A percentile compares a stretch with the other conserved stretches of the same genome.
phyloP scores from a whole-genome alignment of 2,888 invertebrate genomes.

The Pheosia tremula region DNA sequence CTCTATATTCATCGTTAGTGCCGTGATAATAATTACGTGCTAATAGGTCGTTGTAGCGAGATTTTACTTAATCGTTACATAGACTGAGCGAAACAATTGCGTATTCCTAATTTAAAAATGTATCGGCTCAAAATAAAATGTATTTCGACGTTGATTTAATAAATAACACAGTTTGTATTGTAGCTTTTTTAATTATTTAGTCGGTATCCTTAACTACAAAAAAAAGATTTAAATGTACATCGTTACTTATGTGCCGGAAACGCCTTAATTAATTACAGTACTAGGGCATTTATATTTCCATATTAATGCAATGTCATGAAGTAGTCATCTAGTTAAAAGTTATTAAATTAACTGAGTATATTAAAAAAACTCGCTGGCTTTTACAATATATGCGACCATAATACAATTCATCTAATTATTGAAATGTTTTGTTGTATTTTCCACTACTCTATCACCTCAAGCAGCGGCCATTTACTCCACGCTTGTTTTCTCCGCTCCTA shows the following conservation, averaged over 20 bases:
- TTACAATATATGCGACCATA: background rate
- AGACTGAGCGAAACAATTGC: too few relatives aligned
- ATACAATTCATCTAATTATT: slow-evolving; percentile 22
- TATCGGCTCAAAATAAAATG: too few relatives aligned
- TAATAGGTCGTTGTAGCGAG: too few relatives aligned
- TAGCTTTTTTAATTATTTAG: too few relatives aligned
- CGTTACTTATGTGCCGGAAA: background rate
- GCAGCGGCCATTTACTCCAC: slow-evolving; percentile 28
- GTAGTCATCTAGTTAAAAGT: background rate
- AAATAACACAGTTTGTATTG: too few relatives aligned
- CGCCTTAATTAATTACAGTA: background rate
- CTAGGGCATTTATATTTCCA: background rate
- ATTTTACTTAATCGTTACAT: too few relatives aligned
- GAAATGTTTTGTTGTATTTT: slow-evolving; percentile 24
- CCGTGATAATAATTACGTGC: background rate
- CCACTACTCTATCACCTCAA: slow-evolving; percentile 35
- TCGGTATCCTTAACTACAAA: too few relatives aligned
- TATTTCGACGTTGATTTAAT: too few relatives aligned
- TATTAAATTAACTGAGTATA: background rate
- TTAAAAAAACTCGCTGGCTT: background rate
- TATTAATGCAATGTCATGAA: background rate
- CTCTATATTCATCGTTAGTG: slow-evolving; percentile 4
- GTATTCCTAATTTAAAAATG: too few relatives aligned
- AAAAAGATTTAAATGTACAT: too few relatives aligned
- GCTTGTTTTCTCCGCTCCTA: slow-evolving; percentile 30